Evolutionary conservation across 2,888 invertebrate species (phyloP), one percentile per base, ranked within the genome.

Genomic region (Caenorhabditis uteleia): DNA sequence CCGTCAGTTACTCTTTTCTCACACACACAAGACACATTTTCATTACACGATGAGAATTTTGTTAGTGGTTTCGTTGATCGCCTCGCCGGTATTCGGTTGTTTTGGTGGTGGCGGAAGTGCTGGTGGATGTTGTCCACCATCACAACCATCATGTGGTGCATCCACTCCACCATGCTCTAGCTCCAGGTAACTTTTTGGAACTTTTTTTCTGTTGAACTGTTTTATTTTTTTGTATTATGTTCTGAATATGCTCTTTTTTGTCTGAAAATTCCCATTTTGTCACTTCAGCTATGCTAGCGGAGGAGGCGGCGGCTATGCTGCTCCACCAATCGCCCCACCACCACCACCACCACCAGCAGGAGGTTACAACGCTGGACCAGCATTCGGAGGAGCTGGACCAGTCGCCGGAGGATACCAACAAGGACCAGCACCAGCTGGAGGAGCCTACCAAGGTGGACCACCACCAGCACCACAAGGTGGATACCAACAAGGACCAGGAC

Each of bases 101-200:
- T 48, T 71, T 26, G 71, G 71, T 39, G 70, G 70, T 42, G 65
- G 65, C 38, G 57, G 71, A 31, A 55, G 55, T 47, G 65, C 59
- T 14, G 36, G 46, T n/a, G 71, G 71, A 34, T 71, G 71, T 39
- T 71, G 71, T 50, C 71, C 71, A 46, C 71, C 71, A 25, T 62
- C 62, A 8, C 65, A 68, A 43, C 68, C 71, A 38, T 53, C 62
- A 20, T 71, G 71, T 34, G 68, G 58, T 43, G 53, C 49, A 4
- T 58, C 51, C 29, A 50, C 70, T 26, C 78, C 78, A 21, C 70
- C 74, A 27, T 77, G 78, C 67, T 71, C 75, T 49, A 70, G 72
- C 54, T 68, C 74, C 44, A 77, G 74, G 78, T 73, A 44, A 54
- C 44, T 53, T 23, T n/a, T n/a, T n/a, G n/a, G n/a, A n/a, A n/a